Evolutionary conservation across 23 tunicate genomes (phyloP), one percentile per base, ranked within the genome.

Genomic region (Aplidium turbinatum): DNA sequence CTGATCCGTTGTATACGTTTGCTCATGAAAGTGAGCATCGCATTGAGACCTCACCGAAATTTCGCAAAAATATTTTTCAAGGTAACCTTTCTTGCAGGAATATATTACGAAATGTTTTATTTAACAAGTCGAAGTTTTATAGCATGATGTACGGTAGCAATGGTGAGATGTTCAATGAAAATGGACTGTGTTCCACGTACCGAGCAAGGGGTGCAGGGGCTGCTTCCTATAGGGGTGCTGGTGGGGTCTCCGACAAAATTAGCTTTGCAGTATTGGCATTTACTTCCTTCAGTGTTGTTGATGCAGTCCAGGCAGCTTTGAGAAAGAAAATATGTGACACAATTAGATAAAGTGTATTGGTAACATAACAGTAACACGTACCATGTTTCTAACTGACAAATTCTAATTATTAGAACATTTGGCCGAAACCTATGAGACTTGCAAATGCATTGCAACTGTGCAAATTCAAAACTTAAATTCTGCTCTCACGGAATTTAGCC

Each of bases 241-340:
- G 68, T 42, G 1, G 94, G 86, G 38, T 80, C 72, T 0, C 86
- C 86, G 11, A 87, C 94, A 66, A 55, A 87, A 28, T 78, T 79
- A 23, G 35, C 55, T 55, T 64, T 33, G 29, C 94, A 87, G 31
- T 18, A 36, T 30, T 79, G 69, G 53, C 94, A 87, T 19, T 50
- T 57, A 16, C 35, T 50, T 21, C 94, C 94, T 1, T 9, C 26
- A 1, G 94, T 87, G 66, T 80, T 87, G 45, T 87, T 67, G 35
- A 72, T 16, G 58, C 94, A 87, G 21, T 53, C 31, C 1, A 60
- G 22, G 61, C 94, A 87, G 16, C 94, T 87, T 33, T 4, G 70
- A 70, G 18, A 1, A 48, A 34, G 64, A 31, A 35, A 57, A n/a
- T 11, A 5, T n/a, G 4, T 22, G 24, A 54, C 13, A 42, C 50